Conservation (phyloP, 2,888 invertebrate species). For the Pomacea canaliculata region DNA sequence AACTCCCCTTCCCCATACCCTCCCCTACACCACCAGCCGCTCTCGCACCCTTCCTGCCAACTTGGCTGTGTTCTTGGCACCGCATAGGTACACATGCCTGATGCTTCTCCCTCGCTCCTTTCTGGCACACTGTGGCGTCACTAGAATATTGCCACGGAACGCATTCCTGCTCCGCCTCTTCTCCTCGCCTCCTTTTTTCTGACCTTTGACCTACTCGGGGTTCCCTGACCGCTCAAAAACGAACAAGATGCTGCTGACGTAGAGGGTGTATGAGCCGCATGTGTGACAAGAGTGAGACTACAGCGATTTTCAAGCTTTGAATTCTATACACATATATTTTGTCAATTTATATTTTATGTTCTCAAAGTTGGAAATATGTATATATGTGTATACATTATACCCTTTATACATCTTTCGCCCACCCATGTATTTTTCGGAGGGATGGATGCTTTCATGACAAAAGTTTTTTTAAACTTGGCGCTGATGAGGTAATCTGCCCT, state of each 20-base stretch:
- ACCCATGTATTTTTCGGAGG: no score
- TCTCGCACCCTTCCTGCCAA: background rate
- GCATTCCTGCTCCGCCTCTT: background rate
- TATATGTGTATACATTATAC: no score
- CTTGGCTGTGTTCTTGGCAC: background rate
- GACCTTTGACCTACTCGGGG: background rate
- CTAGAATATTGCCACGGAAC: background rate
- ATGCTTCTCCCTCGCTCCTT: slow-evolving; percentile 8
- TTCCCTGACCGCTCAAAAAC: slow-evolving; percentile 9
- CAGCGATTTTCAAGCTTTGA: background rate
- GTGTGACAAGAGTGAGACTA: background rate
- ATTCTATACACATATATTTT: no score
- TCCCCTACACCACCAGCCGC: background rate
- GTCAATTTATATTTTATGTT: no score
- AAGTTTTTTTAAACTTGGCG: no score
- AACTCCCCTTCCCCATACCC: background rate
- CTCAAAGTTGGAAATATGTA: no score
- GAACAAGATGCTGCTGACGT: background rate
- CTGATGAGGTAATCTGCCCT: no score
- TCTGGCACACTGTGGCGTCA: background rate
- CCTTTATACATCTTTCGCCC: no score
- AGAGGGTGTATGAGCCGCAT: background rate
- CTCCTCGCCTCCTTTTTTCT: background rate
- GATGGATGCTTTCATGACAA: no score
- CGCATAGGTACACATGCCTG: background rate